Percentiles rank a stretch among this genome's conserved stretches.
Evolutionary conservation across 2,113 vertebrate species (phyloP).

Genomic region (Macaca fascicularis): DNA sequence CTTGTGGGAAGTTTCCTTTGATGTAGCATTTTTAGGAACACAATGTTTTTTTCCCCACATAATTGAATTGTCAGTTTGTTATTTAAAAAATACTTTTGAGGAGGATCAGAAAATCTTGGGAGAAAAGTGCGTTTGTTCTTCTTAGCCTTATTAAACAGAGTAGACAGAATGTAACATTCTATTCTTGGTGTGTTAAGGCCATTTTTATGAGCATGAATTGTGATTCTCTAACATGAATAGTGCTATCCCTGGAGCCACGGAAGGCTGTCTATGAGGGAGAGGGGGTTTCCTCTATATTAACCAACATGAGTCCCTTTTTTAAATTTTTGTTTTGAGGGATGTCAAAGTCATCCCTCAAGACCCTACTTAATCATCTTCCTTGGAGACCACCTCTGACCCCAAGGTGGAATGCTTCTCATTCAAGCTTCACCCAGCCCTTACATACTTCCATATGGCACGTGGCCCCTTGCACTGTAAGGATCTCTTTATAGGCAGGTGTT

Average conservation of each 20-base stretch:
- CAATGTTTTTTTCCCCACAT: background rate
- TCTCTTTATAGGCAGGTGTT: background rate
- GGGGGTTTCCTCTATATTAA: background rate
- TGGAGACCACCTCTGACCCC: background rate
- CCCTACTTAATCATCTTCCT: background rate
- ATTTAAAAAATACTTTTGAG: background rate
- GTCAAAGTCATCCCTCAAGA: background rate
- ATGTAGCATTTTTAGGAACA: background rate
- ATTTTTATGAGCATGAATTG: background rate
- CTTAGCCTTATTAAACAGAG: background rate
- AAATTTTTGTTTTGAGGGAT: background rate
- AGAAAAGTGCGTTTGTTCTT: background rate
- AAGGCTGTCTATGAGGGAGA: background rate
- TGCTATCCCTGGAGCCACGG: background rate
- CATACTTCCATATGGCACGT: fast-evolving
- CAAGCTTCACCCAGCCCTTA: background rate
- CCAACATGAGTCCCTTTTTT: background rate
- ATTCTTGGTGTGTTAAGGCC: background rate
- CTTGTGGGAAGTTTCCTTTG: background rate
- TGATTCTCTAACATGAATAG: background rate
- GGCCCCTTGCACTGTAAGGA: background rate
- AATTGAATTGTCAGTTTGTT: background rate
- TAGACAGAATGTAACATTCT: background rate
- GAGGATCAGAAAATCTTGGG: background rate
- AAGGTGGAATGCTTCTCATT: background rate